These are phyloP conservation scores for Malthinus seriepunctatus DNA, from an alignment of 2,888 invertebrate genomes.

Conservation along the genomic window DNA sequence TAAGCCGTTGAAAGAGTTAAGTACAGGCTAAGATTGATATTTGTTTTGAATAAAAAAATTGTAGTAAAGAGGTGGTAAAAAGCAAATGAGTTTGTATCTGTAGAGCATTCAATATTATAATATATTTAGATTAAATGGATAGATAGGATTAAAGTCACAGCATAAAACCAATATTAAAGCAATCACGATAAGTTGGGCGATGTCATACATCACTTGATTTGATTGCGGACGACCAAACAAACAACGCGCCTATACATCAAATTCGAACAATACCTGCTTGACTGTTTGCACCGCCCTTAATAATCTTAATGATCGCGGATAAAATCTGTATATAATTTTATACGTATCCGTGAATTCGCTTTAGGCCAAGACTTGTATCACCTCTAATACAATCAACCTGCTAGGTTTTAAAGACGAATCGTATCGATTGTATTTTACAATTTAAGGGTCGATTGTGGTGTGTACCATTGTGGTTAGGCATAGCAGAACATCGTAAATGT, in stretches of 20 bases:
- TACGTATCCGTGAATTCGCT: slow-evolving; percentile 53
- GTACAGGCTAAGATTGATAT: neutral
- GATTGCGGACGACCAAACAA: slow-evolving; percentile 49
- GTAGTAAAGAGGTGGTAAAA: slow-evolving; percentile 2
- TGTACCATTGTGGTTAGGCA: slow-evolving; percentile 41
- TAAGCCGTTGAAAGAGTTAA: neutral
- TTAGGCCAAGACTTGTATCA: slow-evolving; percentile 51
- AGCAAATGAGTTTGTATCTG: slow-evolving; percentile 15
- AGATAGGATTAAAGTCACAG: slow-evolving; percentile 31
- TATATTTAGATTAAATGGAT: slow-evolving; percentile 33
- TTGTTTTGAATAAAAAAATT: neutral
- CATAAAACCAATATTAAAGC: slow-evolving; percentile 39
- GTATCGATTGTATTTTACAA: slow-evolving; percentile 30
- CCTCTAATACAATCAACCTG: slow-evolving; percentile 41
- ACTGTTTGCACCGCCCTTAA: slow-evolving; percentile 54
- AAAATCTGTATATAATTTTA: slow-evolving; percentile 56
- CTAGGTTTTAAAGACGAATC: slow-evolving; percentile 32
- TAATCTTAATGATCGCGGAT: slow-evolving; percentile 57
- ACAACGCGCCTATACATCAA: slow-evolving; percentile 51
- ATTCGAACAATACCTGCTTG: slow-evolving; percentile 51
- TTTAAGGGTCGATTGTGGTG: slow-evolving; percentile 34
- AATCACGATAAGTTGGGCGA: slow-evolving; percentile 37
- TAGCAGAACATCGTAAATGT: slow-evolving; percentile 38
- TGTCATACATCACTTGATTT: slow-evolving; percentile 34
- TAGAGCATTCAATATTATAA: slow-evolving; percentile 29